Base-by-base conservation (phyloP, 2,888 invertebrate genomes). In the Drosophila flavopinicola region DNA sequence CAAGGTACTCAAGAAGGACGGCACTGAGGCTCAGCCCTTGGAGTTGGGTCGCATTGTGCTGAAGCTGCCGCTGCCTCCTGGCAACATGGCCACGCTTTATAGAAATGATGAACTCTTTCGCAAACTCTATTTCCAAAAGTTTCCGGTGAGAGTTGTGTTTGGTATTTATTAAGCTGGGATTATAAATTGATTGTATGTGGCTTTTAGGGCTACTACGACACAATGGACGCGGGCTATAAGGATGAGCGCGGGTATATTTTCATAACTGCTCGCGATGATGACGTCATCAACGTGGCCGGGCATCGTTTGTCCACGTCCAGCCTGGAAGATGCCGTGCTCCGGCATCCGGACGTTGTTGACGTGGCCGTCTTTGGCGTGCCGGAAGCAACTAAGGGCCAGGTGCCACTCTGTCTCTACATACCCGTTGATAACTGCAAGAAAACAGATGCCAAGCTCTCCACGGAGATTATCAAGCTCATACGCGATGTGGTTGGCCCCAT, bases 281-380 rank as follows among this genome's bases (percentile, higher is more conserved):
- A 98, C 91, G 96, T 91, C 13, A 98, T 98, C 82, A 98, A 98
- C 90, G 98, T 98, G 1, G 97, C 98, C 0, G 98, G 98, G 0
- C 98, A 98, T 90, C 92, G 98, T 48, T 92, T 98, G 35, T 97
- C 97, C 0, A 97, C 98, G 0, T 94, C 96, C 0, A 96, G 97
- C 0, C 91, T 98, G 3, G 98, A 98, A 90, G 97, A 98, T 90
- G 97, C 97, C 0, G 94, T 97, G 9, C 90, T 98, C 35, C 93
- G 95, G n/a, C 97, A 97, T 92, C 94, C 95, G 0, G 94, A 96
- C 70, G 93, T 98, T 0, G 95, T 94, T 0, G 98, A 98, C 87
- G 96, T 96, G 0, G 95, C 96, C 0, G 98, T 98, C 0, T 94
- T 98, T 9, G 98, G 97, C 0, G 96, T 97, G 0, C 96, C 97